Evolutionary conservation across 1,140 invertebrate genomes (phyloP), one percentile per base, ranked within the genome.

Genomic region (Brachystomella parvula): DNA sequence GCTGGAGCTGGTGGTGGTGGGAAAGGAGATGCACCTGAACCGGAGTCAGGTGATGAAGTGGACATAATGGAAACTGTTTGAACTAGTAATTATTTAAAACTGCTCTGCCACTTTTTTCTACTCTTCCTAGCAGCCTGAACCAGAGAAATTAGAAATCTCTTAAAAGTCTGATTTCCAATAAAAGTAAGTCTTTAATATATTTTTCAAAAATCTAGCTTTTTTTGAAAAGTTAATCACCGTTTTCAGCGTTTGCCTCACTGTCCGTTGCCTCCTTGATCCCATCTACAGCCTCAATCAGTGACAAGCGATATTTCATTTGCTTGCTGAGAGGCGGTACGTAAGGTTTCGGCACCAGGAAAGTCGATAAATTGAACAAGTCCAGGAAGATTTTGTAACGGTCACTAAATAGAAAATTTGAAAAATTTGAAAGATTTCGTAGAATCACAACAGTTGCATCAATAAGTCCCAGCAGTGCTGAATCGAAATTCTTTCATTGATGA

Each of bases 371-470:
- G 82, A 97, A 98, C 17, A 99, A 79, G 77, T 99, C 96, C 72
- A 98, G 79, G 77, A 99, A 99, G 2, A 98, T 92, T 80, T 99
- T 98, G 81, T 99, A 99, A 1, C 94, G 89, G 78, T 98, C 96
- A 78, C 95, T 97, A 79, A 2, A 83, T n/a, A n/a, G n/a, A n/a
- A n/a, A n/a, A n/a, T n/a, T n/a, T n/a, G 83, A 68, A 71, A 75
- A 69, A 75, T 71, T 47, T 53, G 39, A n/a, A n/a, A n/a, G n/a
- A n/a, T n/a, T n/a, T n/a, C n/a, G n/a, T n/a, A n/a, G n/a, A n/a
- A n/a, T n/a, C n/a, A n/a, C n/a, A n/a, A n/a, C n/a, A n/a, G n/a
- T n/a, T n/a, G n/a, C n/a, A n/a, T n/a, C n/a, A n/a, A n/a, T n/a
- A n/a, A n/a, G n/a, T n/a, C n/a, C n/a, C n/a, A n/a, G n/a, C n/a